Evolutionary conservation across 2,888 invertebrate genomes (phyloP).

Genomic region (Blastobasis adustella): DNA sequence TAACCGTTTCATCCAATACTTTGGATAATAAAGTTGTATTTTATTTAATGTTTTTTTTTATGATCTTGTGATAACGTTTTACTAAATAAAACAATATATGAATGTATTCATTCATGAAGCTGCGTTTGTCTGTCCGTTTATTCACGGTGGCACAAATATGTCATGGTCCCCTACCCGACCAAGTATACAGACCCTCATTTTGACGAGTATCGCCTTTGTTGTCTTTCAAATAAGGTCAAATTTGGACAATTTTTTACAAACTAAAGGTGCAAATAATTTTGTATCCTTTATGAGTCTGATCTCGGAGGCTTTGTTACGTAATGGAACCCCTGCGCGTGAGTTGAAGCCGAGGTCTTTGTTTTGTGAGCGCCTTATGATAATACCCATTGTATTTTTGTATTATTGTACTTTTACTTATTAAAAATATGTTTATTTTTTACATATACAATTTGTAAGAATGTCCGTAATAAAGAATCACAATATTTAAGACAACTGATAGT

Average conservation of each 20-base stretch:
- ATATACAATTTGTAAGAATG: slow-evolving; percentile 1
- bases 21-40: no score
- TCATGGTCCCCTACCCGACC: slow-evolving; percentile 34
- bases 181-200: background rate
- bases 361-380: slow-evolving; percentile 48
- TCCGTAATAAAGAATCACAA: no score
- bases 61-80: no score
- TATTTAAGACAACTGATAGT: no score
- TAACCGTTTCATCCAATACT: no score
- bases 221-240: no score
- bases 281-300: slow-evolving; percentile 22
- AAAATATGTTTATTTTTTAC: slow-evolving; percentile 5
- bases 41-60: no score
- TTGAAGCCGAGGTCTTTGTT: slow-evolving; percentile 47
- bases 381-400: slow-evolving; percentile 31
- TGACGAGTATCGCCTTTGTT: no score
- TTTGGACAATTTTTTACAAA: no score
- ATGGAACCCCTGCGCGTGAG: slow-evolving; percentile 55
- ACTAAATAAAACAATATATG: no score
- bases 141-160: slow-evolving; percentile 60
- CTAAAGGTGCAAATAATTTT: no score
- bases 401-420: slow-evolving; percentile 17
- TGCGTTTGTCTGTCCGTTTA: slow-evolving; percentile 50
- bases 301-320: slow-evolving; percentile 48
- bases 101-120: no score